Evolutionary conservation across 2,113 vertebrate species (phyloP), one percentile per base, ranked within the genome.

Genomic region (Pheucticus melanocephalus): DNA sequence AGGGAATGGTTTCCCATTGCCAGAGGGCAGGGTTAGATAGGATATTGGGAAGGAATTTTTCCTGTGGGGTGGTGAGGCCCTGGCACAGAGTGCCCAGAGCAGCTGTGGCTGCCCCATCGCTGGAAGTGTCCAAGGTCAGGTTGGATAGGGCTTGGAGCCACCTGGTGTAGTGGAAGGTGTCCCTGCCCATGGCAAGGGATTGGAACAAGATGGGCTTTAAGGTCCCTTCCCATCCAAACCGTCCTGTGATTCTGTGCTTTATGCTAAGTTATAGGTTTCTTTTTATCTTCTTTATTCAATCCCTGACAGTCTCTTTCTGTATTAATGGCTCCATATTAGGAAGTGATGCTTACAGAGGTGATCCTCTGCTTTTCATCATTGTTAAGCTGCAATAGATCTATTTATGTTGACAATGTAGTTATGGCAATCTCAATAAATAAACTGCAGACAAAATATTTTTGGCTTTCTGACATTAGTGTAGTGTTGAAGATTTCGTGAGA

Each of bases 61-160:
- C 1, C 25, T 66, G 13, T 25, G 51, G 25, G 16, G 16, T 66
- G 20, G 3, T 0, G 1, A 76, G 16, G 4, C 13, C 31, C 51
- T 66, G 35, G 71, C 25, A 30, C 12, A 50, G 35, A 31, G 0
- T 50, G 30, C 35, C 20, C 31, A 57, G 51, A 35, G 61, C 0
- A 42, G 25, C 51, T 76, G 51, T 42, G 51, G 31, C 51, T 76
- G 51, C 37, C 11, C 21, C 71, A 59, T 18, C 17, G 37, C 31
- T 76, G 44, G 7, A 3, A 50, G 31, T 37, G 21, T 35, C 44
- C 83, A 50, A 21, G 31, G 61, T 9, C 31, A 22, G 31, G 10
- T 0, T 66, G 51, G 44, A 42, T 0, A 0, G 31, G 44, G 16
- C 61, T 22, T 50, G 44, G 44, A 59, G 25, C 9, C 31, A 0